Evolutionary conservation across 1,140 invertebrate genomes (phyloP), one percentile per base, ranked within the genome.

Genomic region (Temnothorax nylanderi): DNA sequence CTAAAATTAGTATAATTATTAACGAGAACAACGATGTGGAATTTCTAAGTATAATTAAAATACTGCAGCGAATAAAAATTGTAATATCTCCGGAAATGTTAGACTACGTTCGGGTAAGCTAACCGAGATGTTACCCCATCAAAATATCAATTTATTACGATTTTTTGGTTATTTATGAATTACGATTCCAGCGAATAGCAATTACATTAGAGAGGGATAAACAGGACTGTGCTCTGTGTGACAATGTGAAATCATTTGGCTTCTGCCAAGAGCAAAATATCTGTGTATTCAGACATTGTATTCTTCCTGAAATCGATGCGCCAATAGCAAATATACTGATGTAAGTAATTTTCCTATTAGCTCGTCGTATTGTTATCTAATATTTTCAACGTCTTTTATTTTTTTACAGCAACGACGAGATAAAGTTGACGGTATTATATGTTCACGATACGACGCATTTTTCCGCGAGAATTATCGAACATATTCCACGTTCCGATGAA

Each of bases 161-260:
- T n/a, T 51, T 56, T 37, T 60, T 21, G 41, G 1, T 65, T 65
- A 21, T 21, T 47, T 85, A 86, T 87, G 11, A 80, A 75, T 56
- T 74, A 87, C 67, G 54, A 81, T 86, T 87, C 51, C 85, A 95
- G 93, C 82, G 51, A 56, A 92, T 93, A 8, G 76, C 91, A 44
- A 37, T 87, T n/a, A 85, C 41, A 7, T 71, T 93, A 72, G 94
- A 95, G 21, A 62, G 65, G 3, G 78, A 93, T 10, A 95, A 94
- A 41, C 77, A 87, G 13, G 72, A 81, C 13, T 91, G 92, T 89
- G 88, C 90, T 16, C 88, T 95, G 21, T 95, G 95, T 71, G 75
- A 95, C 16, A 92, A 90, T 13, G 54, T 95, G 0, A 95, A 95
- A 76, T 88, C 91, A 21, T 92, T 95, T 78, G 95, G 95, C 47